Conservation (phyloP, 2,888 invertebrate species). For the Eupithecia subumbrata region DNA sequence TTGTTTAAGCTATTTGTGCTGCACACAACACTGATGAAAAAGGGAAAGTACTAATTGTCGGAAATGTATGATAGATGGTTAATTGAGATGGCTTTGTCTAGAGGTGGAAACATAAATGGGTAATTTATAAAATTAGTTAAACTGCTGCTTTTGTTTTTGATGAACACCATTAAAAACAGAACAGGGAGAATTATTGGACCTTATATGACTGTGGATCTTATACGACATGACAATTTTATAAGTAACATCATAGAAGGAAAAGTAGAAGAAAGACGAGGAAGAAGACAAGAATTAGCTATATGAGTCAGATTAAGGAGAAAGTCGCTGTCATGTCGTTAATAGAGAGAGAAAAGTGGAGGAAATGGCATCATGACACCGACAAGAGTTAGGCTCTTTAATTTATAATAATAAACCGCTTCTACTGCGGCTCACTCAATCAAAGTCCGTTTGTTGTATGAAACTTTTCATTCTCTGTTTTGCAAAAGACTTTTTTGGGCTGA, state of each 20-base stretch:
- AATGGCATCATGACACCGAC: too few relatives aligned
- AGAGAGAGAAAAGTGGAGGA: too few relatives aligned
- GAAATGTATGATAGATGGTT: slow-evolving; percentile 21
- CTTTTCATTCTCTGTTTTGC: background rate
- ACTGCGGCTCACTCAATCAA: background rate
- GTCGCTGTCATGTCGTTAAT: too few relatives aligned
- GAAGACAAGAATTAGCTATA: too few relatives aligned
- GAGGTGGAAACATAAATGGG: background rate
- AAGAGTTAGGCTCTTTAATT: too few relatives aligned
- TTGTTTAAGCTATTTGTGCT: slow-evolving; percentile 46
- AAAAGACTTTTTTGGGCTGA: background rate
- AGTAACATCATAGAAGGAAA: too few relatives aligned
- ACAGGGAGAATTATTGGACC: too few relatives aligned
- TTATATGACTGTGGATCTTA: too few relatives aligned
- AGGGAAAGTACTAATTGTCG: slow-evolving; percentile 31
- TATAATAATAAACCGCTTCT: background rate
- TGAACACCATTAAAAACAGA: too few relatives aligned
- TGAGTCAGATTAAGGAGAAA: too few relatives aligned
- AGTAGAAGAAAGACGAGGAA: too few relatives aligned
- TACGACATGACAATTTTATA: too few relatives aligned
- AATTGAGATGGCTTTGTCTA: background rate
- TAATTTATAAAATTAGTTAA: background rate
- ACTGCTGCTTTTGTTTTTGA: background rate
- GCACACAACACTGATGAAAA: slow-evolving; percentile 33
- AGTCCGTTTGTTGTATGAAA: background rate